Percentiles rank a stretch among this genome's conserved stretches.
Conservation (phyloP, 2,888 invertebrate genomes). For the Eledona agricola region DNA sequence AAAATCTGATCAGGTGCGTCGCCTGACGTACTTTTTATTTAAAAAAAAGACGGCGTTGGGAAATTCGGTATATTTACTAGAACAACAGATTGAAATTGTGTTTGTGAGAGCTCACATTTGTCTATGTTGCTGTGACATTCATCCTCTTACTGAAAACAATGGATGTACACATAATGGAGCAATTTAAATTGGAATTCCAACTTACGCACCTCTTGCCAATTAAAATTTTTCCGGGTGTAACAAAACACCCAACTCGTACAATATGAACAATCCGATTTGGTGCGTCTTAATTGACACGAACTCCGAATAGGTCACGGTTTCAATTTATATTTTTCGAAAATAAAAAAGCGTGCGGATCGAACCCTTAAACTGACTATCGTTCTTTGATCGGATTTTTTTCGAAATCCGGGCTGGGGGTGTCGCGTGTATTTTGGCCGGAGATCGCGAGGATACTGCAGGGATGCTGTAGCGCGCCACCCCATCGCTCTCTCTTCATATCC, state of each 20-base stretch:
- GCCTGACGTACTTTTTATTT: slow-evolving; percentile 7
- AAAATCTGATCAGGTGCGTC: slow-evolving; percentile 18
- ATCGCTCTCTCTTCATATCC: slow-evolving; percentile 38
- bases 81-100: too few relatives aligned
- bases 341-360: background rate
- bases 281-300: too few relatives aligned
- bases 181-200: slow-evolving; percentile 8
- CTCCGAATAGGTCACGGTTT: too few relatives aligned
- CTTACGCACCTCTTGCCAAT: background rate
- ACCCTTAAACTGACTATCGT: slow-evolving; percentile 8
- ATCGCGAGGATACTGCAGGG: slow-evolving; percentile 59
- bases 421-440: slow-evolving; percentile 47
- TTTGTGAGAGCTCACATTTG: background rate
- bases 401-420: slow-evolving; percentile 18
- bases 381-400: slow-evolving; percentile 19
- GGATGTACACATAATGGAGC: slow-evolving; percentile 1
- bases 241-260: too few relatives aligned
- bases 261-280: too few relatives aligned
- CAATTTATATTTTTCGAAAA: too few relatives aligned
- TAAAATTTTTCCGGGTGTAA: slow-evolving; percentile 3
- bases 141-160: slow-evolving; percentile 11
- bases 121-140: background rate
- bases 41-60: too few relatives aligned
- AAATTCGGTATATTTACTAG: too few relatives aligned
- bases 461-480: slow-evolving; percentile 51